Percentiles rank a stretch among this genome's conserved stretches.
phyloP scores from a whole-genome alignment of 2,797 vertebrate genomes.

The Galagoides demidoff region DNA sequence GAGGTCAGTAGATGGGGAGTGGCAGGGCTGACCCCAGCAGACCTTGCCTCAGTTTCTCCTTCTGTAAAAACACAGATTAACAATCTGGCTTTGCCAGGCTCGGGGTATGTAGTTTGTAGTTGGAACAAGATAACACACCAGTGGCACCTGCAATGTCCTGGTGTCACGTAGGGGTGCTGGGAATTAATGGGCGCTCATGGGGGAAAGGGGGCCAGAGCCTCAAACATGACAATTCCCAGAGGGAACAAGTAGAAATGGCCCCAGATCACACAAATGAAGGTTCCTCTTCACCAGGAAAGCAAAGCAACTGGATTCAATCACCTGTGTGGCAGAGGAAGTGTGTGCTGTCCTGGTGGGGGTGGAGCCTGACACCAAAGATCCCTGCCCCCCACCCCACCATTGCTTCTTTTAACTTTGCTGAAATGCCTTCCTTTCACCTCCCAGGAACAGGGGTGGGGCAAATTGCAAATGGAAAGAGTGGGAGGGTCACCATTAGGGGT shows the following conservation, averaged over 20 bases:
- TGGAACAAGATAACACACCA: neutral
- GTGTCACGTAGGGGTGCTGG: neutral
- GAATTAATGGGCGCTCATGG: neutral
- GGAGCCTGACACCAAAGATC: neutral
- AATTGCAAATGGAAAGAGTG: neutral
- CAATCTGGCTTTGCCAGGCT: neutral
- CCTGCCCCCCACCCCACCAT: too few species aligned
- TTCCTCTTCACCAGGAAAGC: neutral
- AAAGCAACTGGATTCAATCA: neutral
- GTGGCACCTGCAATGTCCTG: rapidly evolving
- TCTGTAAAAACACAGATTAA: neutral
- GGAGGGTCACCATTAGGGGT: rapidly evolving
- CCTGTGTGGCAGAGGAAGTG: neutral
- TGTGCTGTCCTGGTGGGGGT: neutral
- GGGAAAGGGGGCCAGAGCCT: neutral
- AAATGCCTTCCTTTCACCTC: neutral
- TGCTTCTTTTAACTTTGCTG: neutral
- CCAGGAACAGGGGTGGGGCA: neutral
- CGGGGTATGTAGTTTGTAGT: rapidly evolving
- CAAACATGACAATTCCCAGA: neutral
- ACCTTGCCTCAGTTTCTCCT: neutral
- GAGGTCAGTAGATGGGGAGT: neutral
- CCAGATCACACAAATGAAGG: neutral
- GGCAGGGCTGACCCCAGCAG: neutral
- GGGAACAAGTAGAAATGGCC: neutral